Base-by-base conservation (phyloP, 2,888 invertebrate genomes). In the Dione juno region DNA sequence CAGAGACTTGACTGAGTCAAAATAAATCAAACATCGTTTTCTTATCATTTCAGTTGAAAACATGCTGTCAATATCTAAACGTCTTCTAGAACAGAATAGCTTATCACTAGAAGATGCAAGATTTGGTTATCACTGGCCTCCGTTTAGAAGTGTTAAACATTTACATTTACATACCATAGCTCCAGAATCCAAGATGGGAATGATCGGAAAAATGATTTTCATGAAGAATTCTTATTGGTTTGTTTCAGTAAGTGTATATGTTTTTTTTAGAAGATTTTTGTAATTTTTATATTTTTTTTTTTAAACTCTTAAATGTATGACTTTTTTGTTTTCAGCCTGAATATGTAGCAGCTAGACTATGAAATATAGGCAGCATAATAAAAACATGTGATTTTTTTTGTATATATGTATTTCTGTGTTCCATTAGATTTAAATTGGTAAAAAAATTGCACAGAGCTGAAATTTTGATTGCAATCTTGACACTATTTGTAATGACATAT, bases 61-160 rank as follows among this genome's bases (percentile, higher is more conserved):
- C 79, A 94, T 98, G 93, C 90, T 96, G 5, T 79, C 88, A 0
- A 90, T 88, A 0, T 82, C 94, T 0, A 88, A 90, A 59, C 84
- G 90, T 1, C 79, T 93, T 28, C 77, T 96, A 1, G 73, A 79
- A 0, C 90, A 94, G n/a, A 89, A 94, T 74, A 93, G 93, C n/a
- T 86, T 93, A 0, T 77, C 88, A 0, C 59, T 84, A 0, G 81
- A 87, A 0, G 93, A 94, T 69, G 88, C 93, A 0, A 78, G 91
- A 21, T 84, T 89, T 54, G 98, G 98, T 0, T 98, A 98, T 82
- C 98, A 98, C 84, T 96, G 97, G 96, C 98, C 98, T 0, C 98
- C 98, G 0, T 98, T 98, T 87, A 95, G 96, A 71, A 96, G 96
- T 1, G 95, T 98, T 0, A 86, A 90, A 59, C 98, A 98, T 87